Base-by-base conservation (phyloP, 1,140 invertebrate species). In the Neodiprion fabricii region DNA sequence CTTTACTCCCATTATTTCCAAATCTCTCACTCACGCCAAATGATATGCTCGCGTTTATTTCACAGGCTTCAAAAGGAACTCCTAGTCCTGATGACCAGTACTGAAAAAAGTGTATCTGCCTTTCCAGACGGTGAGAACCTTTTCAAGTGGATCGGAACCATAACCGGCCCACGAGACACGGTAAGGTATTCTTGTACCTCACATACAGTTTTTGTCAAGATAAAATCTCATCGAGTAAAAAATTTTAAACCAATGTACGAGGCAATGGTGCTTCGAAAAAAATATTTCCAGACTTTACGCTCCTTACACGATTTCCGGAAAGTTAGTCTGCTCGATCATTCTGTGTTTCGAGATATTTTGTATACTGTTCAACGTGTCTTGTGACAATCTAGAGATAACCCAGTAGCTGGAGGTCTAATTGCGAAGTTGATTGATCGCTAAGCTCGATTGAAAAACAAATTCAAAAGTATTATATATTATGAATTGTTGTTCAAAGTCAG, bases 61-160 rank as follows among this genome's bases (percentile, higher is more conserved):
- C 89, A 47, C 83, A 96, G 95, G 87, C 86, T 96, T 74, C 94
- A 96, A 84, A 95, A 95, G 84, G 94, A 96, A 84, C 89, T 95
- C 7, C 95, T 95, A 94, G 92, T 92, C 76, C 85, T 96, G 71
- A 95, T 96, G 95, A 95, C 96, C 91, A 94, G 92, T 76, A 92
- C 92, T 61, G 96, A 98, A 83, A 96, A 96, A 89, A 95, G 95
- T 17, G 95, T 99, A 61, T 98, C 97, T 65, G 98, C 97, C 49
- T 99, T 99, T 89, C 98, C 98, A 3, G 96, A 98, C 80, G 96
- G 97, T 74, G 97, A 99, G 84, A 98, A 98, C 89, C 89, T 99
- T 14, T 98, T 98, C 84, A 96, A 94, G 87, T 99, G 98, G 98
- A 93, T 98, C 80, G 97, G 96, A 28, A 99, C 97, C 11, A 97